Base-by-base conservation (phyloP, 2,888 invertebrate genomes). In the Cephus rjabovi region DNA sequence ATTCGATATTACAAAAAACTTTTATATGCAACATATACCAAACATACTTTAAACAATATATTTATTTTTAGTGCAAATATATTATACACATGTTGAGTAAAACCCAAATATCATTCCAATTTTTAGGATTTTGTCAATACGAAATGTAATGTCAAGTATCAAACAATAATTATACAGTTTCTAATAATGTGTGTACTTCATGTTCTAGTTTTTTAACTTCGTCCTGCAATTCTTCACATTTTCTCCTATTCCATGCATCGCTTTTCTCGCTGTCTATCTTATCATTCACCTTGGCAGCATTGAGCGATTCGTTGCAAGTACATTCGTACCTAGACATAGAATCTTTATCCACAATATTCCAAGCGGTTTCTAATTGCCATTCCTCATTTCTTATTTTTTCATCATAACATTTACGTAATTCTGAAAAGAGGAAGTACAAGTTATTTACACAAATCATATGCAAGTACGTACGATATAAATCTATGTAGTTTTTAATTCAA, bases 151-250 rank as follows among this genome's bases (percentile, higher is more conserved):
- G 23, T 23, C 15, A 56, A 56, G 0, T 31, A 6, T 6, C n/a
- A 71, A 31, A 30, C 4, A 71, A 71, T 71, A 71, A 71, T 71
- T 71, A 71, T 71, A 30, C 15, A 33, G 30, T 71, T 74, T 34
- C 74, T 34, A 74, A 30, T 79, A 90, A 83, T 74, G 81, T 79
- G 79, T 86, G 83, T 12, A 89, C 87, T 84, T 90, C 89, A 56
- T 78, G 82, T 78, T 90, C 90, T 12, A 91, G 81, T 73, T 84
- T 83, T 30, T 86, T 80, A n/a, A 91, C 87, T 79, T 89, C 84
- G 56, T 85, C 79, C 76, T 84, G 84, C 15, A 89, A 79, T 37
- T 81, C 81, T 75, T 82, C 75, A 56, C 83, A 87, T 69, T 82
- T 71, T 33, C 71, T 30, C 9, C 31, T 33, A 30, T 33, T 71